Evolutionary conservation across 2,113 vertebrate genomes (phyloP), one percentile per base, ranked within the genome.

Genomic region (Todiramphus chloris): DNA sequence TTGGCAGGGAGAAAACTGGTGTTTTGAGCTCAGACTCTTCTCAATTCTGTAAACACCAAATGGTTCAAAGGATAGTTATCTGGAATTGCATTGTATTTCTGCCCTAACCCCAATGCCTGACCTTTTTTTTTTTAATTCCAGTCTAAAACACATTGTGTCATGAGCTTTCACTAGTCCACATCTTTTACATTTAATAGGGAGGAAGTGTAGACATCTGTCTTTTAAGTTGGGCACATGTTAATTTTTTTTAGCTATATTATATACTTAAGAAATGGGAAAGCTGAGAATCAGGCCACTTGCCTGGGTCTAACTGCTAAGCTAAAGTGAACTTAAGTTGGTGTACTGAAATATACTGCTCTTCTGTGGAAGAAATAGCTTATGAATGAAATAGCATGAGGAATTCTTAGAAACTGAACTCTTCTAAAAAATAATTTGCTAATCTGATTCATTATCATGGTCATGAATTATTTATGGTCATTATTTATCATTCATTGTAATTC

Each of bases 31-130:
- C 39, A 46, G 59, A 4, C n/a, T 72, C 20, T 17, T 35, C 31
- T 60, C 8, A 37, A 0, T 76, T 73, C 18, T 69, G 24, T 41
- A 51, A 31, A 46, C 1, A 0, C 5, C 3, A 50, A 73, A 60
- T 83, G 1, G 27, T 15, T 48, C 44, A 35, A 37, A 3, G 39
- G 18, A 60, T 77, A 5, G 30, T 83, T 70, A 21, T 66, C 55
- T 89, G 44, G 60, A 68, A 43, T 53, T 55, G 17, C 11, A 39
- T 62, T 81, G 12, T 39, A 9, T 81, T 89, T 93, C 24, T 69
- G 39, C 11, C 14, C 11, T 60, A 59, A 55, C 12, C 24, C 8
- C 3, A 31, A 3, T 50, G 41, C 24, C 23, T 3, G 10, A 11
- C 6, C 43, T 48, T 5, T 27, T 27, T 31, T 58, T 17, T 56